Evolutionary conservation across 2,888 invertebrate genomes (phyloP), one percentile per base, ranked within the genome.

Genomic region (Eupithecia centaureata): DNA sequence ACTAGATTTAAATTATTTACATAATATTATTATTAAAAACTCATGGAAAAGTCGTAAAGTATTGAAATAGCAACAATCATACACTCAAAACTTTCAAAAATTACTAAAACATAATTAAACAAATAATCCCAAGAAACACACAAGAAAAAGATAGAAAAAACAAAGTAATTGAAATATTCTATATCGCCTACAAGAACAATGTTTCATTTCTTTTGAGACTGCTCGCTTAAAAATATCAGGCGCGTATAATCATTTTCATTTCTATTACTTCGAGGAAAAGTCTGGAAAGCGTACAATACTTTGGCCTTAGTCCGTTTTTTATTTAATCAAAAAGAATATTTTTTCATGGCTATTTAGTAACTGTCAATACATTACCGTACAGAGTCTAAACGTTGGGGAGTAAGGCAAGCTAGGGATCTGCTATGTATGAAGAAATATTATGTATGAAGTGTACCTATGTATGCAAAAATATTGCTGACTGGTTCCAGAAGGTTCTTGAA

Each of bases 1-100:
- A 79, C 74, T 80, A 80, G 67, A 76, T 76, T 77, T 79, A 75
- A 76, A 64, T 73, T 76, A 76, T 70, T 69, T 69, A 63, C 63
- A 66, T 70, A 54, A 27, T 27, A 52, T 52, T 27, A 52, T 15
- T 5, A 47, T 5, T 18, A 33, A 22, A 33, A 33, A 32, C 18
- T 18, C 18, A 8, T 18, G 13, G 12, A 57, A 18, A 32, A 22
- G 27, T 47, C 1, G 27, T 15, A 32, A 57, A 12, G 32, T 32
- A 27, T 4, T 13, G n/a, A n/a, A n/a, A 57, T n/a, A n/a, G 1
- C 4, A 12, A 56, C 18, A 32, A 33, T 3, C 56, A 15, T 30
- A 32, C 57, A 15, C 13, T 32, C 28, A 56, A 30, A 47, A 28
- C 54, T 18, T 32, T 22, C 52, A 52, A 5, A 10, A 52, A 57